Base-by-base conservation (phyloP, 2,888 invertebrate genomes). In the Ornithoptera priamus region DNA sequence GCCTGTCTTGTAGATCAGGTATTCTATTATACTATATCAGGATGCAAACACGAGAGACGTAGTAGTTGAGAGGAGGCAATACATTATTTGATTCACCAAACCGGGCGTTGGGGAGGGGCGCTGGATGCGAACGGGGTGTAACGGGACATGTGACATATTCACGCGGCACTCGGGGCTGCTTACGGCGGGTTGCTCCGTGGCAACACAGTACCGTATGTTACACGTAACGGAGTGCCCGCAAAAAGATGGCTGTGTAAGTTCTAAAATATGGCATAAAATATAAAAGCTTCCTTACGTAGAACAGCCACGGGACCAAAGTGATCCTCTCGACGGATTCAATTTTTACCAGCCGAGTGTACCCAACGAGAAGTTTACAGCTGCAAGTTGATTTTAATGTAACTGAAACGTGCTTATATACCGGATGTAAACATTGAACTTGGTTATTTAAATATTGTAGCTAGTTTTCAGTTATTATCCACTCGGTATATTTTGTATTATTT, bases 121-220 rank as follows among this genome's bases (percentile, higher is more conserved):
- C 76, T 72, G 73, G 77, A 73, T 70, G 76, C 74, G 75, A 68
- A 69, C 75, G 77, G 80, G 80, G 80, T 77, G 84, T 79, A 76
- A 77, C 74, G 80, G 82, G 81, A 84, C 86, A 84, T 80, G 86
- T 88, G 89, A 90, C 90, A 89, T 88, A 88, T 89, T 90, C 88
- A 82, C 87, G 85, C 81, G 82, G 78, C 84, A 79, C 86, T 75
- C 81, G 85, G 83, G 84, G 80, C 85, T 85, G 84, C 85, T 87
- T 86, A 85, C 81, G 77, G 76, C 75, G 77, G 80, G 78, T 83
- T 83, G 81, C 81, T 82, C 81, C 82, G 83, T 77, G 83, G 85
- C 78, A 79, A 82, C 84, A 81, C 78, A 78, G 74, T 74, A 75
- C 83, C 81, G 84, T 80, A 80, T 84, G 82, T 81, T 83, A 83